Conservation (phyloP, 2,113 vertebrate species). For the Poicephalus meyeri region DNA sequence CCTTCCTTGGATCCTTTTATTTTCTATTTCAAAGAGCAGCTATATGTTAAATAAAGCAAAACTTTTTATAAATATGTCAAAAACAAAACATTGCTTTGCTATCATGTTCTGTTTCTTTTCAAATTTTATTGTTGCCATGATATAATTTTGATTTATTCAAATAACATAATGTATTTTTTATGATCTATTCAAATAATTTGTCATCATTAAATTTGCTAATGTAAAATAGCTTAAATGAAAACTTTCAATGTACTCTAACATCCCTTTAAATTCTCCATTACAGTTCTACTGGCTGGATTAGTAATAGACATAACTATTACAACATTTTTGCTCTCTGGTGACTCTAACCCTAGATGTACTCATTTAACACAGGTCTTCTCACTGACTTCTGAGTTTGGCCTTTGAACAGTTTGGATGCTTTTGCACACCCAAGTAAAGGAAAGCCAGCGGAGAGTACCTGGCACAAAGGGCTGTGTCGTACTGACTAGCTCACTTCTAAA, state of each 20-base stretch:
- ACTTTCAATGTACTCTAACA: neutral
- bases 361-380: neutral
- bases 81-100: neutral
- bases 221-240: neutral
- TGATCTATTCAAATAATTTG: neutral
- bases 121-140: neutral
- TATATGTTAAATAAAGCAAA: neutral
- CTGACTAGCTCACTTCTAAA: accelerated
- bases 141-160: neutral
- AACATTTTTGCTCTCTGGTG: neutral
- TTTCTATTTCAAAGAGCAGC: neutral
- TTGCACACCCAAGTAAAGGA: neutral
- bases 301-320: neutral
- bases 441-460: neutral
- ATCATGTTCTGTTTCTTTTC: neutral
- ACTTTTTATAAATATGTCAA: neutral
- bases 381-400: neutral
- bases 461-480: neutral
- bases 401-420: neutral
- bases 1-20: neutral
- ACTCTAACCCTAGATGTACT: neutral
- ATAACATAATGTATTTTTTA: neutral
- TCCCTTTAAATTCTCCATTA: neutral
- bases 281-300: neutral
- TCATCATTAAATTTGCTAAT: neutral